Evolutionary conservation across 2,888 invertebrate genomes (phyloP), one percentile per base, ranked within the genome.

Genomic region (Eupithecia insigniata): DNA sequence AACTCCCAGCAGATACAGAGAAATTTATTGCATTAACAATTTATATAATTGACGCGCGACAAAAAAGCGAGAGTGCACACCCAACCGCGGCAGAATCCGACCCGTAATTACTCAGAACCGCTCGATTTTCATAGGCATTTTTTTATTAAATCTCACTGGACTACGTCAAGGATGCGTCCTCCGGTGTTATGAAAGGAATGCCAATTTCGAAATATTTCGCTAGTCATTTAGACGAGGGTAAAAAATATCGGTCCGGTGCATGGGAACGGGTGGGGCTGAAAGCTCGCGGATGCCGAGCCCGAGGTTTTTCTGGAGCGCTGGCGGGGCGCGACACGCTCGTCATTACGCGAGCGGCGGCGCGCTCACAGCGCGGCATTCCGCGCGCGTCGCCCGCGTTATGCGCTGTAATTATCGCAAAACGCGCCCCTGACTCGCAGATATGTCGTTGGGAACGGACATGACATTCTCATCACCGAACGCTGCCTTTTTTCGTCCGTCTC

Each of bases 1-100:
- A 88, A 89, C 87, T 90, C 91, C 87, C 81, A 85, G 82, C 85
- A 92, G 93, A 94, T 94, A 93, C 92, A 92, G 90, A 85, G 79
- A 92, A 93, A 94, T 93, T 94, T 93, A 94, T 94, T 93, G 91
- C 93, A 91, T 90, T 87, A 90, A 91, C 92, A 91, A 92, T 93
- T 92, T 92, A 92, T 92, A 93, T 93, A 94, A 94, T 93, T 93
- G 93, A 93, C 93, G 87, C 87, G 90, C 89, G 87, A 89, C 92
- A 92, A 93, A 93, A 92, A 93, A 91, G 89, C 89, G 89, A 91
- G 86, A 91, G 90, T 90, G 88, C 89, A 89, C 91, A 91, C 90
- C 87, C 89, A 88, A 88, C 88, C 85, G 81, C 87, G 83, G 87
- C 87, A 89, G 89, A 91, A 90, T 90, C 84, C 86, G 83, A 85